A percentile compares a stretch with the other conserved stretches of the same genome.
These are phyloP conservation scores for Megalonaias nervosa DNA, from an alignment of 1,140 invertebrate genomes.

Conservation along the genomic window DNA sequence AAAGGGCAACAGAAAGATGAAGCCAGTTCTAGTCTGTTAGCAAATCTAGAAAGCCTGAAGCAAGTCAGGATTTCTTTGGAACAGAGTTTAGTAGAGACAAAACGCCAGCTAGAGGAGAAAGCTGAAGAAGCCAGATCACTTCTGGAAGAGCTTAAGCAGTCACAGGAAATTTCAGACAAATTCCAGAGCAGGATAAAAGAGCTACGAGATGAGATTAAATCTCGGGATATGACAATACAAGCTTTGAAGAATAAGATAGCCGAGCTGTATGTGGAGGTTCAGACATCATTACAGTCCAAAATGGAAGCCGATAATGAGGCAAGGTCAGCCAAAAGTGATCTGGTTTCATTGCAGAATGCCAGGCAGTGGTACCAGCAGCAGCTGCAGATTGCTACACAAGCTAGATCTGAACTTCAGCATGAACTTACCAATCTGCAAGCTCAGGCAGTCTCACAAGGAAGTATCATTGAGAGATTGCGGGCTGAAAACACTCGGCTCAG, in stretches of 20 bases:
- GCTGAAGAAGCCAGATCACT: constrained; percentile 62
- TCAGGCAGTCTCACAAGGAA: constrained; percentile 58
- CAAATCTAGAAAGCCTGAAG: constrained; percentile 59
- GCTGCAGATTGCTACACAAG: constrained; percentile 67
- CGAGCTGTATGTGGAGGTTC: constrained; percentile 72
- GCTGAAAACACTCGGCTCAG: constrained; percentile 66
- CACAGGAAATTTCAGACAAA: constrained; percentile 58
- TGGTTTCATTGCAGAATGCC: constrained; percentile 67
- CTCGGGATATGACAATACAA: constrained; percentile 69
- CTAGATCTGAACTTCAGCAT: constrained; percentile 66
- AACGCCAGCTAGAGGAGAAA: constrained; percentile 68
- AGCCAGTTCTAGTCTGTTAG: constrained; percentile 43
- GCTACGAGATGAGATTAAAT: constrained; percentile 65
- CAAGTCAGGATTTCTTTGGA: constrained; percentile 58
- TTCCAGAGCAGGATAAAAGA: constrained; percentile 67
- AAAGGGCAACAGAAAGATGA: constrained; percentile 37
- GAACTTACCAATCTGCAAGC: constrained; percentile 69
- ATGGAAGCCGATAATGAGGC: constrained; percentile 70
- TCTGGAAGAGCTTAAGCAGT: constrained; percentile 64
- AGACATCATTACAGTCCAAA: constrained; percentile 69
- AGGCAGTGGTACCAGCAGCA: constrained; percentile 74
- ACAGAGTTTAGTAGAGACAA: constrained; percentile 63
- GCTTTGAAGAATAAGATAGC: constrained; percentile 73
- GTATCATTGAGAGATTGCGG: constrained; percentile 68
- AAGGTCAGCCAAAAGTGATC: constrained; percentile 66